These are phyloP conservation scores for Dipodomys stephensi DNA, from an alignment of 2,113 vertebrate species.

Conservation along the genomic window DNA sequence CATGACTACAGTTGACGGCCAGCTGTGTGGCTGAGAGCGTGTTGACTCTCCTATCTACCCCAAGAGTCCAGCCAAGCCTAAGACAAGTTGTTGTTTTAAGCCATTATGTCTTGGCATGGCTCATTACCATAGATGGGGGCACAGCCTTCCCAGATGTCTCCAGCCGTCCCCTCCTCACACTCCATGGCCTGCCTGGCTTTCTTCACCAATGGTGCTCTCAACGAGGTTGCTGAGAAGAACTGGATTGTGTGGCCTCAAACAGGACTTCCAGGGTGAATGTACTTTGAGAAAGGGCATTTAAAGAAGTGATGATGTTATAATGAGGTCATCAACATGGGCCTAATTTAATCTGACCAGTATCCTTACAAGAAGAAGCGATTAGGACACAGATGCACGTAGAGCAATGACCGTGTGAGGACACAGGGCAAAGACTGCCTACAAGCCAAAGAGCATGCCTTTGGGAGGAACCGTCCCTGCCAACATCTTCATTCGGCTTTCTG, in stretches of 20 bases:
- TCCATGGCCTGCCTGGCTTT: neutral
- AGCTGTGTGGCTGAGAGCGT: neutral
- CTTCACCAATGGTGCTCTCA: neutral
- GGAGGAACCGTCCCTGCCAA: neutral
- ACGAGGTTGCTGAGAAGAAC: neutral
- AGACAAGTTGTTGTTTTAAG: neutral
- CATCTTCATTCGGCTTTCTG: neutral
- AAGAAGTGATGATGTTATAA: neutral
- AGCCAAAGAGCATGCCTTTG: neutral
- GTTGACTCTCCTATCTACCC: neutral
- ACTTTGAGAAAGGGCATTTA: neutral
- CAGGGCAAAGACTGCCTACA: neutral
- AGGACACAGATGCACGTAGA: neutral
- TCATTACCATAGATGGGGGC: neutral
- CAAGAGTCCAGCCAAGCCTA: neutral
- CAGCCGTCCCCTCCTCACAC: neutral
- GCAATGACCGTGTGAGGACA: neutral
- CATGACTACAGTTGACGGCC: neutral
- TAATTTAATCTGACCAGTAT: neutral
- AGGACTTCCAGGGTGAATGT: neutral
- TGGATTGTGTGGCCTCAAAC: neutral
- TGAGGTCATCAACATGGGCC: neutral
- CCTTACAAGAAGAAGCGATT: neutral
- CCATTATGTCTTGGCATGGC: neutral
- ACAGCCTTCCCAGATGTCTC: neutral